Percentiles rank a stretch among this genome's conserved stretches.
Conservation (phyloP, 2,888 invertebrate genomes). For the Ceraclea dissimilis region DNA sequence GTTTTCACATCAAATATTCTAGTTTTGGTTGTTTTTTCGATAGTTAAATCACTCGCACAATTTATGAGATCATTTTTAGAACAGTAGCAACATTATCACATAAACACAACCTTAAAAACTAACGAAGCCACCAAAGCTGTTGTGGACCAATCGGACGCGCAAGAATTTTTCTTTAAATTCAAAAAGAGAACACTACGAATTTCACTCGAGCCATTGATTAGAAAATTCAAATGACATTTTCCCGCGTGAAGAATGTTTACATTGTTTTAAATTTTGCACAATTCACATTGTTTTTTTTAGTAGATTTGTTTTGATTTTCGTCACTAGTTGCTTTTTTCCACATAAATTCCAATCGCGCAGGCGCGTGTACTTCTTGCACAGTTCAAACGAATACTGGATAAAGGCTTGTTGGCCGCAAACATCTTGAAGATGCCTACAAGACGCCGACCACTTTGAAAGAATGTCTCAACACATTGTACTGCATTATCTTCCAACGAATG, state of each 20-base stretch:
- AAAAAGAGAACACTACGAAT: no score
- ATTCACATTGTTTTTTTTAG: constrained; percentile 8
- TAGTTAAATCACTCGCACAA: no score
- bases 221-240: constrained; percentile 1
- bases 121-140: no score
- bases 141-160: no score
- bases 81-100: no score
- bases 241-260: constrained; percentile 12
- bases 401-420: not conserved
- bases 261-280: constrained; percentile 1
- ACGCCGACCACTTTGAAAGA: not conserved
- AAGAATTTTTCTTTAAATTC: no score
- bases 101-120: no score
- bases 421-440: not conserved
- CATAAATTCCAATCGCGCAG: constrained; percentile 9
- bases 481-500: not conserved
- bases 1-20: no score
- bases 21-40: no score
- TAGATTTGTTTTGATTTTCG: not conserved
- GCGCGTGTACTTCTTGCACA: constrained; percentile 9
- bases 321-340: no score
- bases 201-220: no score
- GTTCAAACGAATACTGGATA: constrained; percentile 9
- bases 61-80: no score
- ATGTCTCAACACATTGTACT: not conserved